Conservation (phyloP, 2,113 vertebrate species). For the Opisthocomus hoazin region DNA sequence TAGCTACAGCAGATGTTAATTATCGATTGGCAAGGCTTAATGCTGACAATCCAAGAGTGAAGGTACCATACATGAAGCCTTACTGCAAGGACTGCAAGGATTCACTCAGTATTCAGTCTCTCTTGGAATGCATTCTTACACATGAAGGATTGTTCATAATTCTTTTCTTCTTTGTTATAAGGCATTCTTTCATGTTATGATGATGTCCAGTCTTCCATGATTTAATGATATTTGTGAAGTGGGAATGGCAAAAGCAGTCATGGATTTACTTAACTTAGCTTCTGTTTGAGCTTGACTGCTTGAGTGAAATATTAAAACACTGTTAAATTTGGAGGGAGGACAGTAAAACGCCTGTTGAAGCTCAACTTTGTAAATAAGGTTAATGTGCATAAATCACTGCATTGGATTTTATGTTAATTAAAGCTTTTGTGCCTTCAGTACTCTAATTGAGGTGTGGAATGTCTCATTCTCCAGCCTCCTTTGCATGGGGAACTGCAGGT, state of each 20-base stretch:
- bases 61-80: background rate
- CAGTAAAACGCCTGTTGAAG: conserved; percentile 30
- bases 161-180: background rate
- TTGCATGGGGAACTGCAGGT: conserved; percentile 21
- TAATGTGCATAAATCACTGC: conserved; percentile 35
- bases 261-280: background rate
- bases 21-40: conserved; percentile 22
- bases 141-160: background rate
- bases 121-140: background rate
- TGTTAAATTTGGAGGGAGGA: background rate
- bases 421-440: conserved; percentile 34
- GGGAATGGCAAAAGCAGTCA: background rate
- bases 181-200: background rate
- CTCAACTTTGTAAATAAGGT: conserved; percentile 22
- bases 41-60: background rate
- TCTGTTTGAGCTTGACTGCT: background rate
- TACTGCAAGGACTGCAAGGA: background rate
- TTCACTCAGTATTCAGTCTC: background rate
- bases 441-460: conserved; percentile 40
- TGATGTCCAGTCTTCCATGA: background rate
- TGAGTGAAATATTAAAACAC: background rate
- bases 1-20: conserved; percentile 29
- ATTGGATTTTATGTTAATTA: conserved; percentile 34
- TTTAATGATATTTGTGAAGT: background rate
- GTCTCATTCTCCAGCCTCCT: background rate